These are phyloP conservation scores for Coturnix japonica DNA, from an alignment of 2,113 vertebrate genomes.

Conservation along the genomic window DNA sequence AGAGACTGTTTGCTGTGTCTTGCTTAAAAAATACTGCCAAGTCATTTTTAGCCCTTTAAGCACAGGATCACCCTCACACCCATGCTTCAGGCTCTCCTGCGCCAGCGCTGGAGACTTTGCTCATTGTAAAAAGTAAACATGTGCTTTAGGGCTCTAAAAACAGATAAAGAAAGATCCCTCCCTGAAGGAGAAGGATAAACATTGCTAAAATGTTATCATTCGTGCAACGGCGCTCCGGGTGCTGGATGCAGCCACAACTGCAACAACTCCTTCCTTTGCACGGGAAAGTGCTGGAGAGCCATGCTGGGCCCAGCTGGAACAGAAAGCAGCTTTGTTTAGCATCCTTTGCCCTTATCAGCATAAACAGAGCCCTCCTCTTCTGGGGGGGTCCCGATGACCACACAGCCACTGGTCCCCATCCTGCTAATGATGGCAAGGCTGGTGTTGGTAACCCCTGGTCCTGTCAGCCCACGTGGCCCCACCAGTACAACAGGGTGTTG, in stretches of 20 bases:
- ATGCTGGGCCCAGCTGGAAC: neutral
- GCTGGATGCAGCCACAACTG: neutral
- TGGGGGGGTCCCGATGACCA: rapidly evolving
- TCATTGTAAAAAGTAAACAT: slow-evolving; percentile 54
- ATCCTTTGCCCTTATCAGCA: neutral
- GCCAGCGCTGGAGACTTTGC: neutral
- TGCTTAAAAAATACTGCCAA: neutral
- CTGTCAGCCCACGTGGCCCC: rapidly evolving
- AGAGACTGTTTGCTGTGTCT: neutral
- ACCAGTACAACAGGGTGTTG: neutral
- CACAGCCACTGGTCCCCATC: neutral
- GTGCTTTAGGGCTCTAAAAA: slow-evolving; percentile 53
- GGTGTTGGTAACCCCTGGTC: neutral
- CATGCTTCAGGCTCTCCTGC: neutral
- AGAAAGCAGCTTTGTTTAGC: neutral
- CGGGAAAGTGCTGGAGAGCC: neutral
- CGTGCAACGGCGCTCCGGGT: neutral
- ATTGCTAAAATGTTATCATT: slow-evolving; percentile 14
- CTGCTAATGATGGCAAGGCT: rapidly evolving
- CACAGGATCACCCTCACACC: slow-evolving; percentile 32
- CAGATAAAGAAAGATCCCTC: neutral
- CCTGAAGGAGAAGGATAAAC: slow-evolving; percentile 47
- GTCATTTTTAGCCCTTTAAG: slow-evolving; percentile 24
- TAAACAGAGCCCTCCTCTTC: neutral
- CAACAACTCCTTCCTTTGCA: neutral